Conservation (phyloP, 2,888 invertebrate genomes). For the Drosophila leonis region DNA sequence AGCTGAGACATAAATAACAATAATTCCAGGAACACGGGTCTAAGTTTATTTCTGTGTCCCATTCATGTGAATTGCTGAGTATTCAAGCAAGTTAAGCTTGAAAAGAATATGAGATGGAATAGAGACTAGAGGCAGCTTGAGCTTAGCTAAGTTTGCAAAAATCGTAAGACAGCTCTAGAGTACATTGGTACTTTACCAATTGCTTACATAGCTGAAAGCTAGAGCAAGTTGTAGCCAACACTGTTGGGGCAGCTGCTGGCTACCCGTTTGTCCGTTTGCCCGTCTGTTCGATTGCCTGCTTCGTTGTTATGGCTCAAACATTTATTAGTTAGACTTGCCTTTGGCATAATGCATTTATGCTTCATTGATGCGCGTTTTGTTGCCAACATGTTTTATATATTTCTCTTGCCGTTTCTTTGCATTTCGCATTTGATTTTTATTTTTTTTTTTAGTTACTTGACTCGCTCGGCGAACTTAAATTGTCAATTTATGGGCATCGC, state of each 20-base stretch:
- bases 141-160: not conserved
- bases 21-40: not conserved
- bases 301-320: constrained; percentile 60
- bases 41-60: not conserved
- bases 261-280: not conserved
- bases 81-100: no score
- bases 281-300: constrained; percentile 9
- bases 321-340: constrained; percentile 75
- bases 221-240: constrained; percentile 13
- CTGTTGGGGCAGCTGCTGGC: constrained; percentile 13
- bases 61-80: not conserved
- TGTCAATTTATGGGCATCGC: constrained; percentile 77
- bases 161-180: not conserved
- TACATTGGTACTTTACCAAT: not conserved
- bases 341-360: constrained; percentile 68
- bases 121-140: not conserved
- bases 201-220: not conserved
- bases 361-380: constrained; percentile 73
- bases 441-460: constrained; percentile 54
- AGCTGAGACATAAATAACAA: not conserved
- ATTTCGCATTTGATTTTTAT: constrained; percentile 18
- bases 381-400: constrained; percentile 52
- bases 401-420: constrained; percentile 14
- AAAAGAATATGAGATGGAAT: not conserved
- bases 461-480: constrained; percentile 69